Conservation (phyloP, 1,140 invertebrate species). For the Arion vulgaris region DNA sequence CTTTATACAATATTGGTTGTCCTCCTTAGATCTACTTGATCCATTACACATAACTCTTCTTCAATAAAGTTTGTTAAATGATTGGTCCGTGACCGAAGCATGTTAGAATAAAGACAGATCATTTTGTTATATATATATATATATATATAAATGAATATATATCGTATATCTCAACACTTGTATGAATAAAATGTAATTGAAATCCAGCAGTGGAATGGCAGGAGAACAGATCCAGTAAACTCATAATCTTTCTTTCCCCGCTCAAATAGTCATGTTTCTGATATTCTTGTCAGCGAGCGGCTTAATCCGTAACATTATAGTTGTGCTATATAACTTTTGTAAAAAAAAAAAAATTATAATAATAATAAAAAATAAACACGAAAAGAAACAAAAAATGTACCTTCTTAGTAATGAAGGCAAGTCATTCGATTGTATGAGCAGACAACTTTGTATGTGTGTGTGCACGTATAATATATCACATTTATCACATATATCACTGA, state of each 20-base stretch:
- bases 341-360: not conserved
- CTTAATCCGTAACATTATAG: not conserved
- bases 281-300: not conserved
- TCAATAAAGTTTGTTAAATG: not conserved
- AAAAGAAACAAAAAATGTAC: no score
- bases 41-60: not conserved
- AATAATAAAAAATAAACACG: not conserved
- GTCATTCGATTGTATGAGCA: not conserved
- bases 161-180: not conserved
- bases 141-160: no score
- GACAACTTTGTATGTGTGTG: not conserved
- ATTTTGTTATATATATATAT: no score
- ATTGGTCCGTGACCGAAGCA: slow-evolving; percentile 1
- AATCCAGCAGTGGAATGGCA: slow-evolving; percentile 3
- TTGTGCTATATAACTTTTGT: not conserved
- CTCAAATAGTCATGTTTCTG: not conserved
- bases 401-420: not conserved
- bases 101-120: not conserved
- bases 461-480: not conserved
- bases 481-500: slow-evolving; percentile 2
- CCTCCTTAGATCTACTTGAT: not conserved
- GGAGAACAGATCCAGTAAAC: not conserved
- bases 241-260: not conserved
- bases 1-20: not conserved
- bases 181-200: not conserved